phyloP scores from a whole-genome alignment of 2,888 invertebrate species.

The Brachyptera risi region DNA sequence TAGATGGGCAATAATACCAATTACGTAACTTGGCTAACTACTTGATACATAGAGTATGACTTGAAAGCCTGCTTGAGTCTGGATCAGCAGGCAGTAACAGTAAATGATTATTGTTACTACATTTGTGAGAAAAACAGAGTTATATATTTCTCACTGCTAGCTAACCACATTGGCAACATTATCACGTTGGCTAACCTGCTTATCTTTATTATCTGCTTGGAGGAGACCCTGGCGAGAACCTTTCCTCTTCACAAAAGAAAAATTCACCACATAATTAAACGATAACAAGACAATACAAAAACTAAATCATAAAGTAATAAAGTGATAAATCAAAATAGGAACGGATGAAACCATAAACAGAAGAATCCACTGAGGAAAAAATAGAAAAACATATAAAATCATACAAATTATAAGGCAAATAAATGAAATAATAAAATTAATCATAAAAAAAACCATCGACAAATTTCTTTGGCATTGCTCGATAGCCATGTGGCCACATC shows the following conservation, averaged over 20 bases:
- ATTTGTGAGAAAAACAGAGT: no score
- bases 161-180: no score
- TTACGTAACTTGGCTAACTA: no score
- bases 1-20: no score
- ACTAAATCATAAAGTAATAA: conserved; percentile 10
- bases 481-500: no score
- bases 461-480: conserved; percentile 26
- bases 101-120: no score
- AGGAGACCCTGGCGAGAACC: conserved; percentile 39
- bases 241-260: conserved; percentile 38
- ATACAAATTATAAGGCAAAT: conserved; percentile 23
- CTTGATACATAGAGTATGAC: no score
- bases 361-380: conserved; percentile 14
- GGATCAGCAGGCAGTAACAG: not conserved
- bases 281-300: conserved; percentile 25
- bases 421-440: conserved; percentile 34
- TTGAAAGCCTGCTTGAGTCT: not conserved
- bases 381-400: conserved; percentile 19
- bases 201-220: conserved; percentile 36
- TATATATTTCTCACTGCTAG: no score
- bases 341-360: conserved; percentile 23
- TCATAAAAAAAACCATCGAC: conserved; percentile 29
- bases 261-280: conserved; percentile 30
- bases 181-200: conserved; percentile 39
- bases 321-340: conserved; percentile 7